These are phyloP conservation scores for Potamilus streckersoni DNA, from an alignment of 1,140 invertebrate genomes.

Conservation along the genomic window DNA sequence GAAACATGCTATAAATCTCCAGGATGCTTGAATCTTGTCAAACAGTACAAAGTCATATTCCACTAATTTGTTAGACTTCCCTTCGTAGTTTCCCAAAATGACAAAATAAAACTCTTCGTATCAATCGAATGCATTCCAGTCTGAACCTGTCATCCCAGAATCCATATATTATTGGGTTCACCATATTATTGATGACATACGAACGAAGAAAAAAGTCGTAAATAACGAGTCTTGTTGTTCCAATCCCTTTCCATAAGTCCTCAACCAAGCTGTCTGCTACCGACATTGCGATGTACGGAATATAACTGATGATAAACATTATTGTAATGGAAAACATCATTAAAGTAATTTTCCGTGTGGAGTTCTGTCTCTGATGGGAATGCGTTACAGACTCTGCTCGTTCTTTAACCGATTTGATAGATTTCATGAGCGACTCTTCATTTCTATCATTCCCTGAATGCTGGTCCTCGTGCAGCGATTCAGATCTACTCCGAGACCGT, in stretches of 20 bases:
- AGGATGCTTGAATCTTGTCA: no score
- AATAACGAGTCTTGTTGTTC: background rate
- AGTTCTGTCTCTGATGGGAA: background rate
- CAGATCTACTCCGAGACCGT: background rate
- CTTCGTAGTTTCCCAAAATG: no score
- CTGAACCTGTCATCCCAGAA: slow-evolving; percentile 20
- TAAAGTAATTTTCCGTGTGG: slow-evolving; percentile 11
- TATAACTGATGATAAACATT: slow-evolving; percentile 16
- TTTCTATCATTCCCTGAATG: background rate
- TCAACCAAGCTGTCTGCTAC: slow-evolving; percentile 3
- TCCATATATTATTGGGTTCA: slow-evolving; percentile 21
- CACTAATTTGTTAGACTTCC: no score
- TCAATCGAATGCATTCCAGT: no score
- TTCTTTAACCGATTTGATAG: background rate
- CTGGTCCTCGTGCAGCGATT: background rate
- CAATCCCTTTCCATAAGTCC: slow-evolving; percentile 10
- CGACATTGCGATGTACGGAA: slow-evolving; percentile 2
- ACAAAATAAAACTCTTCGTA: no score
- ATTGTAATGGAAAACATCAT: slow-evolving; percentile 13
- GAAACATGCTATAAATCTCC: no score
- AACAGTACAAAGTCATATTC: no score
- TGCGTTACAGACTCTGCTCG: background rate
- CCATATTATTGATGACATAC: slow-evolving; percentile 22
- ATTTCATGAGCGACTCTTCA: background rate
- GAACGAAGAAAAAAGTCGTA: slow-evolving; percentile 18